phyloP scores from a whole-genome alignment of 2,888 invertebrate genomes.

The Sepioteuthis lessoniana region DNA sequence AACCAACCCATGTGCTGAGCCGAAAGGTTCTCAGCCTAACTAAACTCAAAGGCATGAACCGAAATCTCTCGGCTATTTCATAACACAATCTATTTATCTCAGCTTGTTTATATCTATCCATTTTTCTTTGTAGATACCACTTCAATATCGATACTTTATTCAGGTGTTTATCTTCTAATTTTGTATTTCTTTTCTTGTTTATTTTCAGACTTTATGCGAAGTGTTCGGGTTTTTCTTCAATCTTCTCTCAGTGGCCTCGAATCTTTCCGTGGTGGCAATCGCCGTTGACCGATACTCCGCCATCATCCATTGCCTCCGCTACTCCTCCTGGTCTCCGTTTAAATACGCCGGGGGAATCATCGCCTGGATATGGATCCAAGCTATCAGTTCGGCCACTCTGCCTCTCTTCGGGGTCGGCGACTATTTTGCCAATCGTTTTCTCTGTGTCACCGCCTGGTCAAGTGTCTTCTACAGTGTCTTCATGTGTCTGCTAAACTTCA shows the following conservation, averaged over 20 bases:
- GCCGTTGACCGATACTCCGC: slow-evolving; percentile 59
- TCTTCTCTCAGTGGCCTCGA: slow-evolving; percentile 53
- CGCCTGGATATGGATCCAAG: slow-evolving; percentile 52
- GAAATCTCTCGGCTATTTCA: no score
- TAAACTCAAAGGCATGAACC: no score
- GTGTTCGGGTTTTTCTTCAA: slow-evolving; percentile 52
- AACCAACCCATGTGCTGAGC: no score
- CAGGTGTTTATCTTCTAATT: not conserved
- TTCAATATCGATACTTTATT: not conserved
- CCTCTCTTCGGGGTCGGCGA: slow-evolving; percentile 48
- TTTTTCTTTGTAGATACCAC: no score
- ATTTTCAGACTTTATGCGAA: slow-evolving; percentile 54
- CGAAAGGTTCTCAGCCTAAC: no score
- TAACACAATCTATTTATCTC: no score
- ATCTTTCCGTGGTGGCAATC: slow-evolving; percentile 54
- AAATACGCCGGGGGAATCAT: slow-evolving; percentile 51
- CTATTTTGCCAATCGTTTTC: slow-evolving; percentile 46
- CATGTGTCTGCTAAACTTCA: slow-evolving; percentile 49
- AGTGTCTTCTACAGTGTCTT: slow-evolving; percentile 49
- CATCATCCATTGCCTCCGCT: slow-evolving; percentile 58
- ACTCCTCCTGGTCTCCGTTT: slow-evolving; percentile 56
- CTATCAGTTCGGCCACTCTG: slow-evolving; percentile 50
- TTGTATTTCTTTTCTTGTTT: slow-evolving; percentile 34
- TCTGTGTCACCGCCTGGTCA: slow-evolving; percentile 51
- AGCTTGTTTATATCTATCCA: no score